Percentiles rank a stretch among this genome's conserved stretches.
Conservation (phyloP, 1,140 invertebrate genomes). For the Brachionus paranguensis region DNA sequence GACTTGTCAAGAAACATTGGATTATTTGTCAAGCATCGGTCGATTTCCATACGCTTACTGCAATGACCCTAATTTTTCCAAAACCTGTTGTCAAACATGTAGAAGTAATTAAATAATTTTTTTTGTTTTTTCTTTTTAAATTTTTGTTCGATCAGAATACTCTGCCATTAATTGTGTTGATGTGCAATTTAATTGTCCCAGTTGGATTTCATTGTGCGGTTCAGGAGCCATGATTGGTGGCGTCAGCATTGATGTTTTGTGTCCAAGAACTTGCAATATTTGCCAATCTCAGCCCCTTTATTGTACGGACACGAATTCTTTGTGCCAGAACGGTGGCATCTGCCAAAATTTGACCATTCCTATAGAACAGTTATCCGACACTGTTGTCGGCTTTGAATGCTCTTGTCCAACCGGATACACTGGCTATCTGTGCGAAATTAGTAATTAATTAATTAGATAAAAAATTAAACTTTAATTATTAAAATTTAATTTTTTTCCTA, state of each 20-base stretch:
- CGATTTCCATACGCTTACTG: constrained; percentile 19
- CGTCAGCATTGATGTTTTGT: neutral
- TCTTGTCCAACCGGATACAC: constrained; percentile 45
- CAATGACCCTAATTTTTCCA: neutral
- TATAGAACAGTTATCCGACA: neutral
- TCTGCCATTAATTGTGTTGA: neutral
- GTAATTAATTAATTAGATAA: neutral
- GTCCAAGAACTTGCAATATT: constrained; percentile 19
- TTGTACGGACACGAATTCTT: neutral
- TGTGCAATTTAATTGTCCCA: constrained; percentile 8
- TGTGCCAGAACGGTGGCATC: constrained; percentile 47
- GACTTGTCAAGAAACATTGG: constrained; percentile 5
- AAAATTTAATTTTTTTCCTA: neutral
- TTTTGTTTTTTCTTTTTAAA: neutral
- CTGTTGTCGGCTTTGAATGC: constrained; percentile 56
- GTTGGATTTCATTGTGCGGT: neutral
- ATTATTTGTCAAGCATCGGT: constrained; percentile 4
- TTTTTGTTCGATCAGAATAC: neutral
- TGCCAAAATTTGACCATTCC: constrained; percentile 41
- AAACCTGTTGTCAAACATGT: constrained; percentile 32
- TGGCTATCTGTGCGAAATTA: constrained; percentile 57
- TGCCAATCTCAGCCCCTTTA: neutral
- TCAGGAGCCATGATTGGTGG: constrained; percentile 1
- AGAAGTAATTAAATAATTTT: neutral
- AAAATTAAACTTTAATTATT: neutral